Conservation (phyloP, 2,113 vertebrate species). For the Paratilapia polleni region DNA sequence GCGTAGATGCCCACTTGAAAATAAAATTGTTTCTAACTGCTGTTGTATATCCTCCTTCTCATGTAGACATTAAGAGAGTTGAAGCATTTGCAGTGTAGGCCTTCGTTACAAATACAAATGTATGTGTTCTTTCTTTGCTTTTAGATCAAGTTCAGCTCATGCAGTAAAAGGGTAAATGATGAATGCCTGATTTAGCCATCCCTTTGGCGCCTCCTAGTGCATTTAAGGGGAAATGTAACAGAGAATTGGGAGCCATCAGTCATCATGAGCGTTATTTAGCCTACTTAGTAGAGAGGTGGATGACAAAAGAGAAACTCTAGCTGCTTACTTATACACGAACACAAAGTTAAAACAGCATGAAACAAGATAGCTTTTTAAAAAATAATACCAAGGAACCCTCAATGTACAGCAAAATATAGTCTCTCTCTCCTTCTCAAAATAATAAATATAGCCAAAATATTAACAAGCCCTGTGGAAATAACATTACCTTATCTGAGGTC, state of each 20-base stretch:
- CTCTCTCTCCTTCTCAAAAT: too few species aligned
- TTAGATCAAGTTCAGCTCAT: background rate
- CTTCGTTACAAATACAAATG: background rate
- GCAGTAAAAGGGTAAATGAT: background rate
- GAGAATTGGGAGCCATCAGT: background rate
- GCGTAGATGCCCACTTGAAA: background rate
- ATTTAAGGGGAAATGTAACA: conserved; percentile 17
- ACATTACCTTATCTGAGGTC: background rate
- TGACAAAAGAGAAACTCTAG: background rate
- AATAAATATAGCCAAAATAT: too few species aligned
- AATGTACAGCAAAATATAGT: background rate
- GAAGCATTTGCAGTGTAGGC: background rate
- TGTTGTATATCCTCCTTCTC: background rate
- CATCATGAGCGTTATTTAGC: background rate
- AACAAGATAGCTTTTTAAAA: background rate
- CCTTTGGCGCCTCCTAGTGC: conserved; percentile 62
- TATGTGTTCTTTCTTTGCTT: background rate
- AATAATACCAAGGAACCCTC: background rate
- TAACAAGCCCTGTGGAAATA: background rate
- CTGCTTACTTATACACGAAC: background rate
- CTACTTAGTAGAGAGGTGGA: background rate
- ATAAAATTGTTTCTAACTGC: background rate
- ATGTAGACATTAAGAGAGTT: background rate
- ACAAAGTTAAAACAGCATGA: conserved; percentile 1
- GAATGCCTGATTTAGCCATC: background rate